Percentiles rank a stretch among this genome's conserved stretches.
Conservation (phyloP, 35 echinoderm and acorn worm species). For the Patiria miniata region DNA sequence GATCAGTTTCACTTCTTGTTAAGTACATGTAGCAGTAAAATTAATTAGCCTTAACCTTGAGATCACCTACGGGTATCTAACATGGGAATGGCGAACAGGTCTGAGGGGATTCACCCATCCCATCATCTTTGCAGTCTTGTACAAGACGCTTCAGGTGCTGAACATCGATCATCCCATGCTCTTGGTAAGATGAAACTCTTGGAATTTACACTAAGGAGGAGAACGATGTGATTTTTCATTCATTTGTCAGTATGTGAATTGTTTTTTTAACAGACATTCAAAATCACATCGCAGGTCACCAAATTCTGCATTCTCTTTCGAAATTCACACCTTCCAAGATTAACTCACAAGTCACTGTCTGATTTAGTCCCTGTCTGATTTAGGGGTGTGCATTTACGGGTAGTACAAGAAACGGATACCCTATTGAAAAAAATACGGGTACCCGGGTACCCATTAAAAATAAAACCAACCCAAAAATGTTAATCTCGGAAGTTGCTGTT, state of each 20-base stretch:
- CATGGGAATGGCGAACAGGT: slow-evolving; percentile 88
- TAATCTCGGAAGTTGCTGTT: too few species aligned
- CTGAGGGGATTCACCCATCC: slow-evolving; percentile 83
- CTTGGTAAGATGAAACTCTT: slow-evolving; percentile 62
- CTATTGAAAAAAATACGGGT: too few species aligned
- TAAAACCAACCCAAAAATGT: too few species aligned
- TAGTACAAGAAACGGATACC: too few species aligned
- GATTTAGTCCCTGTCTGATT: too few species aligned
- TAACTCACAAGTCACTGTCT: too few species aligned
- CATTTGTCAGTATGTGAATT: neutral
- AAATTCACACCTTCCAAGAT: too few species aligned
- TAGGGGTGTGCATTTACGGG: too few species aligned
- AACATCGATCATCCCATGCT: slow-evolving; percentile 62
- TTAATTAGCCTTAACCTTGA: slow-evolving; percentile 58
- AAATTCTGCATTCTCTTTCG: neutral
- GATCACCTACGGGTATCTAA: slow-evolving; percentile 88
- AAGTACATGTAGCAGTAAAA: neutral
- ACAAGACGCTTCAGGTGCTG: slow-evolving; percentile 48
- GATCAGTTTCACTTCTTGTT: too few species aligned
- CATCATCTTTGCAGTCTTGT: slow-evolving; percentile 69
- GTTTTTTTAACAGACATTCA: neutral
- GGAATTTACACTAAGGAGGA: too few species aligned
- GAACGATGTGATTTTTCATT: too few species aligned
- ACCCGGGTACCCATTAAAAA: too few species aligned
- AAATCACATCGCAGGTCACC: neutral